These are phyloP conservation scores for Uloborus plumipes DNA, from an alignment of 2,888 invertebrate species.

Conservation along the genomic window DNA sequence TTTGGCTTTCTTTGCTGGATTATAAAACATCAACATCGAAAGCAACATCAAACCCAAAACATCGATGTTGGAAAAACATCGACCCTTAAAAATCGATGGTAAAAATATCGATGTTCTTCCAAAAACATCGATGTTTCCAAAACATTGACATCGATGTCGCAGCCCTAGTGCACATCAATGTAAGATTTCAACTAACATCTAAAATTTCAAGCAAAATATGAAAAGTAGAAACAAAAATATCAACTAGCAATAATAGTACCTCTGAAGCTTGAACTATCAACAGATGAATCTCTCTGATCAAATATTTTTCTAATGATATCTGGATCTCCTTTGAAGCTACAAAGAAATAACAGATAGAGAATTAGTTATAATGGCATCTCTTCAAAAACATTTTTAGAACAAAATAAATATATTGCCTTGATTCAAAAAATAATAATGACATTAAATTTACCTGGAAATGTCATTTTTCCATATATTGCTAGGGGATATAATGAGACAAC, in stretches of 20 bases:
- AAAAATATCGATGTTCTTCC: no score
- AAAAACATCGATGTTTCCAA: no score
- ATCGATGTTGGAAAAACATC: no score
- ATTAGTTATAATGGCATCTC: background rate
- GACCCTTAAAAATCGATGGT: no score
- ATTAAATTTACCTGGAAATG: constrained; percentile 55
- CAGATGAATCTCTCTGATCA: constrained; percentile 79
- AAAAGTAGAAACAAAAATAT: background rate
- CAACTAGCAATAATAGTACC: constrained; percentile 22
- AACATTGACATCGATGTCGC: no score
- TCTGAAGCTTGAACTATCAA: constrained; percentile 62
- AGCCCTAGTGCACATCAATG: no score
- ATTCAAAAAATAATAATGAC: background rate
- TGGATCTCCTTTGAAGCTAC: constrained; percentile 81
- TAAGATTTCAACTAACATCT: no score
- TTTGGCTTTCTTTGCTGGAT: no score
- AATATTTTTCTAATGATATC: constrained; percentile 86
- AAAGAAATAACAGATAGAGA: constrained; percentile 17
- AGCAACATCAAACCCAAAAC: no score
- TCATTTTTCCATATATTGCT: constrained; percentile 94
- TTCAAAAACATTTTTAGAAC: no score
- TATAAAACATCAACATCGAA: no score
- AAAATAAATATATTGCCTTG: background rate
- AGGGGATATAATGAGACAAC: constrained; percentile 90
- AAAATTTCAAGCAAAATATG: background rate